Base-by-base conservation (phyloP, 2,888 invertebrate species). In the Ligdia adustata region DNA sequence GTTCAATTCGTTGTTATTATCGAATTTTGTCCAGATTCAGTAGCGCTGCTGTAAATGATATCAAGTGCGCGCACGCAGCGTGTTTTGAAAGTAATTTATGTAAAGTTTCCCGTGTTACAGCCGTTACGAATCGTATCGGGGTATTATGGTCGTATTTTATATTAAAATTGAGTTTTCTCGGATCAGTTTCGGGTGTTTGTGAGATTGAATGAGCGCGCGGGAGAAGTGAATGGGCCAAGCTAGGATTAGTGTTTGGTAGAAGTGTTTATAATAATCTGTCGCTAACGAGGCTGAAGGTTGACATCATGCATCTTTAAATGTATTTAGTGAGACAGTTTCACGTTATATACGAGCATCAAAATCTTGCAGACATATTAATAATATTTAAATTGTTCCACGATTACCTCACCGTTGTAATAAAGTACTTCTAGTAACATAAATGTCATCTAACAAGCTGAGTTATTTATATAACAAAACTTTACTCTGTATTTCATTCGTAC, bases 11-110 rank as follows among this genome's bases (percentile, higher is more conserved):
- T 4, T 5, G 11, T 4, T 34, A 27, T 18, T n/a, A 4, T 7
- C 20, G 14, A 22, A 33, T 29, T 20, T 41, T 7, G 42, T 42
- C 1, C 4, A n/a, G 11, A 41, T 41, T 43, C 57, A 35, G 55
- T 48, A 55, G 55, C 52, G 29, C 28, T 49, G 51, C 45, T 55
- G 57, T 51, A 57, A 52, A 52, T 49, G 55, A 57, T 52, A 57
- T 40, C 35, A 40, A 43, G 32, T 44, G 52, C 48, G 37, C 44
- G 29, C 48, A 45, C 46, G 49, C 52, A 47, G 31, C 34, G 39
- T 20, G 27, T 39, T 45, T 51, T 52, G 29, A 33, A 31, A 15
- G 45, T 59, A 50, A 59, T 56, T 54, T 59, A 59, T 59, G 58
- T 59, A 54, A 52, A 56, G 48, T 41, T 39, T 43, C 40, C 14